Base-by-base conservation (phyloP, 2,797 vertebrate species). In the Argyrosomus regius region DNA sequence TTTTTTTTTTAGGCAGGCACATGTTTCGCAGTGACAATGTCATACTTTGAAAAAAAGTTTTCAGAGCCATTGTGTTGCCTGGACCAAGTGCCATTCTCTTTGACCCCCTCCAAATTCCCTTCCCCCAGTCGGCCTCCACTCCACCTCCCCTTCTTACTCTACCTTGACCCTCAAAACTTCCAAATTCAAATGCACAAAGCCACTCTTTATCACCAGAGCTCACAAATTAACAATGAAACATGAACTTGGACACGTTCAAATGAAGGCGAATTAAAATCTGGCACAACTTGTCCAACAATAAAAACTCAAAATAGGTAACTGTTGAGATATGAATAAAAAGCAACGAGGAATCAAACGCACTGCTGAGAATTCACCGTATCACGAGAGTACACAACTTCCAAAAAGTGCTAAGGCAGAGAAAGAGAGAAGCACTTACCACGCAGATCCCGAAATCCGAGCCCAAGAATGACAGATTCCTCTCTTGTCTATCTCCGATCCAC, bases 131-230 rank as follows among this genome's bases (percentile, higher is more conserved):
- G 68, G 78, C 84, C 86, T 80, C 82, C 76, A 63, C 80, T 88
- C 71, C 80, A 80, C 77, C 72, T 77, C 73, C 64, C 9, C 66
- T 49, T 92, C 87, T 83, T 89, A 69, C 85, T 85, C 94, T 96
- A 96, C 95, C 96, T 94, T 96, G 95, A 95, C 96, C 96, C 95
- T 88, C 74, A 92, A 81, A 90, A 93, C 93, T 95, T 85, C 91
- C 94, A 92, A 94, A 96, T 95, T 95, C 92, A 94, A 84, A 90
- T 90, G 91, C 95, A 96, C 94, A 96, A 96, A 97, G 95, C 96
- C 91, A 28, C 9, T 77, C 78, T 84, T 39, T 80, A 65, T 77
- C 87, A 86, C 91, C 86, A 71, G 57, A 14, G 43, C 86, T 88
- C 78, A 88, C 89, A 77, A 86, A 82, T 88, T 81, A 82, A 87